These are phyloP conservation scores for Sylvicapra grimmia DNA, from an alignment of 2,113 vertebrate genomes.

Conservation along the genomic window DNA sequence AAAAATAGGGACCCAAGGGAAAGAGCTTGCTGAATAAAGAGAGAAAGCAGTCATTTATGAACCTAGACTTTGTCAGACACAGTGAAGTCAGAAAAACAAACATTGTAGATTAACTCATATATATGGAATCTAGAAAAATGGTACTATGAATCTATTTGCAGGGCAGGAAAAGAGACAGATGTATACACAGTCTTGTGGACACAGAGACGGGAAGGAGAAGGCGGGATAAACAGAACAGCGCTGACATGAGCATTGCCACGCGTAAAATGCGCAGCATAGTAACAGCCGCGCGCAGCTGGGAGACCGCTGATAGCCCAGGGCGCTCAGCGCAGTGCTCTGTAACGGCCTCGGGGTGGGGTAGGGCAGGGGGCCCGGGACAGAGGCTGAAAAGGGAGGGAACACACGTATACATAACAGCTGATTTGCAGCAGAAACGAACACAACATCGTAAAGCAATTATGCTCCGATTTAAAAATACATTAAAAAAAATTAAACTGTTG, in stretches of 20 bases:
- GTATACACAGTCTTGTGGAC: not conserved
- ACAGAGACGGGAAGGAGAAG: not conserved
- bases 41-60: not conserved
- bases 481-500: not conserved
- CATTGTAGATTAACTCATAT: not conserved
- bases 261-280: not conserved
- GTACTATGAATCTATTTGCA: not conserved
- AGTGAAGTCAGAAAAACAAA: not conserved
- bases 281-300: fast-evolving
- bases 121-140: not conserved
- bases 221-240: fast-evolving
- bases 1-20: not conserved
- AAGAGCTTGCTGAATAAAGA: not conserved
- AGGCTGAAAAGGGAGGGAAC: not conserved
- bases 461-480: not conserved
- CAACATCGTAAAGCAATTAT: not conserved
- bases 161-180: not conserved
- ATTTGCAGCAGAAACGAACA: not conserved
- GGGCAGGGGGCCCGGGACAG: not conserved
- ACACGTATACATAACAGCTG: not conserved
- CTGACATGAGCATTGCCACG: fast-evolving
- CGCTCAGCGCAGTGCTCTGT: too few relatives aligned
- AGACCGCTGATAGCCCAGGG: too few relatives aligned
- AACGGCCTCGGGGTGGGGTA: too few relatives aligned
- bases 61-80: not conserved